Base-by-base conservation (phyloP, 2,797 vertebrate species). In the Sebastes itinus region DNA sequence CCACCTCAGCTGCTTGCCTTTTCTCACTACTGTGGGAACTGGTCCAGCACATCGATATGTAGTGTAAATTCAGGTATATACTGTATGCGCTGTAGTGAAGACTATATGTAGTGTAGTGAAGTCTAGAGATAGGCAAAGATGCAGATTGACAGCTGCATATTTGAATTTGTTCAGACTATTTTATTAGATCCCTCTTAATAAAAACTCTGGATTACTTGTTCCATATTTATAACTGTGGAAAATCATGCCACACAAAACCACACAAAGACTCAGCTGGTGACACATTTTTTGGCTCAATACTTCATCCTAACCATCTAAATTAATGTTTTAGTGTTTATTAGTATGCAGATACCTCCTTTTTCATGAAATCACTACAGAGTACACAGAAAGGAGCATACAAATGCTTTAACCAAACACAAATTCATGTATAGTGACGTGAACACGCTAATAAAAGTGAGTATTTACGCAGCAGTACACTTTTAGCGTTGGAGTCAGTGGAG, bases 401-500 rank as follows among this genome's bases (percentile, higher is more conserved):
- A 60, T 60, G 32, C 22, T 49, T 27, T 11, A 78, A 63, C 63
- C 9, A 59, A 69, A 75, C 30, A 58, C 4, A 42, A 71, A 64
- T 58, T 46, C 54, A 30, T 35, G 20, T 46, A 35, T 42, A 55
- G 18, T 58, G 20, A 66, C 10, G 9, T 77, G n/a, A 76, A 62
- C 25, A 30, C 59, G 59, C 72, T 22, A 1, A 16, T 42, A 56
- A 68, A 52, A 42, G 25, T 27, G 42, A 64, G 25, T 62, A 59
- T 68, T 20, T 23, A 59, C 12, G 16, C 52, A 69, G 22, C 25
- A 59, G 8, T 72, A 22, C 20, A 72, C 16, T 11, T 60, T 61
- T 33, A 64, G 28, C 46, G 3, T 20, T 77, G 49, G 58, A 83
- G 79, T 80, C 73, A 32, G 66, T 52, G 28, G 30, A 64, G 33